phyloP scores from a whole-genome alignment of 2,797 vertebrate genomes.

The Paguma larvata region DNA sequence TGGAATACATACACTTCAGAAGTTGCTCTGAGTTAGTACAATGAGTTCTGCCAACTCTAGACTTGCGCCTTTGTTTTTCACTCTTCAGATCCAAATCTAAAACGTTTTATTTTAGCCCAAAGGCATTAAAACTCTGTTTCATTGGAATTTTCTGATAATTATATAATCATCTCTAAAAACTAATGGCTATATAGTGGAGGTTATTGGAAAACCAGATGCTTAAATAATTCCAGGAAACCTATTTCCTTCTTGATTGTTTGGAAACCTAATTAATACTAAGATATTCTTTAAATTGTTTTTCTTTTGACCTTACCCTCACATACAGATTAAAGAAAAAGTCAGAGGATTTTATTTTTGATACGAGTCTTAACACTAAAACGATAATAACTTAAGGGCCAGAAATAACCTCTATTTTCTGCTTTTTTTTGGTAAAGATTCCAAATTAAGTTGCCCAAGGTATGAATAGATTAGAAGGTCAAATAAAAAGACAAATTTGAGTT shows the following conservation, averaged over 20 bases:
- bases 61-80: constrained; percentile 27
- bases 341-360: constrained; percentile 36
- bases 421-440: constrained; percentile 14
- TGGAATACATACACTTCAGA: constrained; percentile 9
- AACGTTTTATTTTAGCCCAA: background rate
- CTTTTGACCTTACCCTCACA: constrained; percentile 47
- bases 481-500: constrained; percentile 24
- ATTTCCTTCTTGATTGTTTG: constrained; percentile 2
- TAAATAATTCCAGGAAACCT: constrained; percentile 60
- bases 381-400: constrained; percentile 31
- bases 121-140: constrained; percentile 10
- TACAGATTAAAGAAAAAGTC: constrained; percentile 2
- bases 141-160: constrained; percentile 53
- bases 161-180: constrained; percentile 35
- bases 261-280: constrained; percentile 60
- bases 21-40: background rate
- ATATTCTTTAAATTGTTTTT: constrained; percentile 51
- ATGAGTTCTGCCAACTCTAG: background rate
- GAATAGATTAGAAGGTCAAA: background rate
- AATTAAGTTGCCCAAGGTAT: constrained; percentile 26
- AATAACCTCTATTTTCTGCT: background rate
- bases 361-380: background rate
- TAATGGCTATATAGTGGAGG: background rate
- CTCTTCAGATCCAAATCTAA: constrained; percentile 22
- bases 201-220: constrained; percentile 48